Conservation (phyloP, 2,888 invertebrate genomes). For the Yponomeuta malinellus region DNA sequence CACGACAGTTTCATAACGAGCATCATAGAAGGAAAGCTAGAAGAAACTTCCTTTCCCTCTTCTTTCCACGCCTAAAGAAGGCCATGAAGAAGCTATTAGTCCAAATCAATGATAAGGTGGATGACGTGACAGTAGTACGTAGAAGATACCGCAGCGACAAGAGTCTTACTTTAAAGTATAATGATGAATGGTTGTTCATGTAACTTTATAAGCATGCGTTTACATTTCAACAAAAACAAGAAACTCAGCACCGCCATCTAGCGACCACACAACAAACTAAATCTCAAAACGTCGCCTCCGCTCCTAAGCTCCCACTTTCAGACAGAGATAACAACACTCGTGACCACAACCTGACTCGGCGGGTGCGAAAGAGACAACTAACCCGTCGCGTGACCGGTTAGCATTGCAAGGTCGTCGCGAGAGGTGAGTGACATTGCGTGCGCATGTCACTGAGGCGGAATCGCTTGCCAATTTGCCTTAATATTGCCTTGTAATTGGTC, state of each 20-base stretch:
- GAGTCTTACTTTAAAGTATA: no score
- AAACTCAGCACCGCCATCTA: conserved; percentile 3
- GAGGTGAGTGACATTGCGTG: conserved; percentile 62
- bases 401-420: conserved; percentile 72
- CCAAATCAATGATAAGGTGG: no score
- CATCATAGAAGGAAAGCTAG: no score
- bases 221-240: not conserved
- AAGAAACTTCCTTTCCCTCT: no score
- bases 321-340: conserved; percentile 28
- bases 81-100: no score
- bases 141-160: no score
- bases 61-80: no score
- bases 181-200: no score
- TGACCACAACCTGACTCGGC: conserved; percentile 17
- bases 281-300: conserved; percentile 31
- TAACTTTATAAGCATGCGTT: not conserved
- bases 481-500: conserved; percentile 22
- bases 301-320: conserved; percentile 29
- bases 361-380: conserved; percentile 31
- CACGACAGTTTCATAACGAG: no score
- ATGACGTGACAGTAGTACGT: no score
- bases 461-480: conserved; percentile 58
- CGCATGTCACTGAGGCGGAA: conserved; percentile 30
- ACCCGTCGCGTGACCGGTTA: conserved; percentile 62
- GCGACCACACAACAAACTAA: conserved; percentile 17